Percentiles rank a stretch among this genome's conserved stretches.
Evolutionary conservation across 2,888 invertebrate species (phyloP).

Genomic region (Ecliptopera silaceata): DNA sequence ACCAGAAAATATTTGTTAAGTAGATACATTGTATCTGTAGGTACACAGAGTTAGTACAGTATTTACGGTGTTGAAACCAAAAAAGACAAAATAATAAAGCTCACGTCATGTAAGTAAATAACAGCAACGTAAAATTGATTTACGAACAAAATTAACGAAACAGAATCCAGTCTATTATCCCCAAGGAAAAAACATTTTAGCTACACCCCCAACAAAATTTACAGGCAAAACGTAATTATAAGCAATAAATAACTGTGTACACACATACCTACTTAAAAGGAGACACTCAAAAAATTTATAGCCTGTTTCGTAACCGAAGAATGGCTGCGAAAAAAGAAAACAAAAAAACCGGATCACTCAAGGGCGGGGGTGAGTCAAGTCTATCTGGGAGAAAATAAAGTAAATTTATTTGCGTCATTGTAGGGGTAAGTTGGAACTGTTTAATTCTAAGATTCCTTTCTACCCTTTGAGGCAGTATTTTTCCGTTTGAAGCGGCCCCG

Average conservation of each 20-base stretch:
- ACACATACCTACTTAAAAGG: slow-evolving; percentile 58
- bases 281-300: slow-evolving; percentile 69
- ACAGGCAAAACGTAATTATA: slow-evolving; percentile 41
- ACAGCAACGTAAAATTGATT: slow-evolving; percentile 26
- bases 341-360: slow-evolving; percentile 65
- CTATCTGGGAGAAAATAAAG: slow-evolving; percentile 49
- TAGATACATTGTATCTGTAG: too few species aligned
- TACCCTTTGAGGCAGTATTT: slow-evolving; percentile 28
- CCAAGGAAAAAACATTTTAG: slow-evolving; percentile 31
- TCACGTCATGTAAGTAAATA: slow-evolving; percentile 10
- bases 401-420: slow-evolving; percentile 62
- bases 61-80: not conserved
- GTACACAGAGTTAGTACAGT: too few species aligned
- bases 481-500: slow-evolving; percentile 33
- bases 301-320: slow-evolving; percentile 62
- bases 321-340: slow-evolving; percentile 55
- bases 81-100: not conserved
- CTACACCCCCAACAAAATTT: slow-evolving; percentile 37
- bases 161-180: slow-evolving; percentile 31
- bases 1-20: too few species aligned
- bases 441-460: slow-evolving; percentile 51
- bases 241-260: slow-evolving; percentile 67
- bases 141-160: slow-evolving; percentile 29
- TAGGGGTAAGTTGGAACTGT: slow-evolving; percentile 48
- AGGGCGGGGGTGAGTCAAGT: slow-evolving; percentile 68